Evolutionary conservation across 2,888 invertebrate species (phyloP), one percentile per base, ranked within the genome.

Genomic region (Aphrophora alni): DNA sequence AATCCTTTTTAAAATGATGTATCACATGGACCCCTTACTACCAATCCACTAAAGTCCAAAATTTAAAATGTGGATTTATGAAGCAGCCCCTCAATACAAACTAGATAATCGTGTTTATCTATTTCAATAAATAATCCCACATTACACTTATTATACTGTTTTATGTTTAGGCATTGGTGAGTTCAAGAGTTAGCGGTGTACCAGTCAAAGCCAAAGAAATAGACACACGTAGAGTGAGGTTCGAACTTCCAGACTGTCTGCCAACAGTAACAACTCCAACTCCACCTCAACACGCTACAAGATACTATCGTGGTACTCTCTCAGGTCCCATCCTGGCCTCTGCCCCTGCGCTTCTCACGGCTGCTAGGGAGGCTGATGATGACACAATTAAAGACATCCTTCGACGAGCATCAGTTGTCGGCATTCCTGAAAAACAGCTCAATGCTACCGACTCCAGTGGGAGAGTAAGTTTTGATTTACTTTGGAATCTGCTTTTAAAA

Each of bases 381-480:
- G 77, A 77, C 38, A 38, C 69, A 24, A 28, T 77, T 21, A 68
- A 70, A 8, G 77, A 77, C 14, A 25, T 77, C 7, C 33, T 77
- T 26, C 77, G 77, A 21, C 77, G 77, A 17, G 77, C 68, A 7
- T 24, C 69, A 24, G 27, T 26, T 38, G 69, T 25, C 38, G 51
- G 69, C 24, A 33, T 68, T 26, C 28, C 76, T 27, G 59, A 59
- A 10, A 70, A 68, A 38, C 24, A 24, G 21, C 77, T 77, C 38
- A 77, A 77, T 24, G 77, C 77, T n/a, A 33, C 77, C 0, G 77
- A 77, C 33, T 77, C 77, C 24, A 77, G 77, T 14, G 77, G 77
- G 33, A 17, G 77, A 21, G 77, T 77, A 38, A 77, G 77, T 69
- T 44, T 14, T 14, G 14, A 10, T 33, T 33, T 33, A 5, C 3